A percentile compares a stretch with the other conserved stretches of the same genome.
These are phyloP conservation scores for Hippocampus zosterae DNA, from an alignment of 2,113 vertebrate genomes.

Conservation along the genomic window DNA sequence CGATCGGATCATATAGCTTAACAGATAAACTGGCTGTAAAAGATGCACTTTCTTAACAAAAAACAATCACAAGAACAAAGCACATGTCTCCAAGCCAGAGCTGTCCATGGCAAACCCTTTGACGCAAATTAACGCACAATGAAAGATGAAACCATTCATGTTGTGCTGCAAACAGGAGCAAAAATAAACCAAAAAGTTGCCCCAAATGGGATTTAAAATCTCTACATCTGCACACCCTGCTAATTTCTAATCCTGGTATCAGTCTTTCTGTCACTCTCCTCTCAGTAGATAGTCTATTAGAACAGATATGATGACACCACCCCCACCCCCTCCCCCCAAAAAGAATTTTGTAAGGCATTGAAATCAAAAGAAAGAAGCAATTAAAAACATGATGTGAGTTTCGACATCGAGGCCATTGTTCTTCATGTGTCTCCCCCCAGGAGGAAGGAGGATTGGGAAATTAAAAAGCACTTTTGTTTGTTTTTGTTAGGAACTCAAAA, in stretches of 20 bases:
- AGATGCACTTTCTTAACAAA: constrained; percentile 77
- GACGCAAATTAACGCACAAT: constrained; percentile 46
- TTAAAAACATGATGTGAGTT: constrained; percentile 67
- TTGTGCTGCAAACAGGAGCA: constrained; percentile 62
- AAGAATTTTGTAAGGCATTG: constrained; percentile 76
- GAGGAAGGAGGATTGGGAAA: constrained; percentile 67
- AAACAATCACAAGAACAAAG: constrained; percentile 76
- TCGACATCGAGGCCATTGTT: constrained; percentile 71
- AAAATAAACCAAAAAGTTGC: constrained; percentile 35
- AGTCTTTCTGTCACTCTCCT: constrained; percentile 59
- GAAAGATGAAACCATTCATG: constrained; percentile 43
- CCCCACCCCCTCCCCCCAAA: background rate
- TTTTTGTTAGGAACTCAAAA: constrained; percentile 72
- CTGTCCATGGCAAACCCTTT: constrained; percentile 64
- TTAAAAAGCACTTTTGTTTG: constrained; percentile 78
- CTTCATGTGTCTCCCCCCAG: constrained; percentile 62
- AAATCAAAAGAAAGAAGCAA: constrained; percentile 71
- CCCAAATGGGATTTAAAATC: constrained; percentile 54
- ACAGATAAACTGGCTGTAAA: constrained; percentile 74
- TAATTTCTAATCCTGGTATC: constrained; percentile 49
- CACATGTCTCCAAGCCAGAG: constrained; percentile 67
- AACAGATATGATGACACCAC: constrained; percentile 59
- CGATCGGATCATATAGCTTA: constrained; percentile 67
- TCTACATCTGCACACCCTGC: constrained; percentile 58
- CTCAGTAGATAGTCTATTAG: constrained; percentile 57